Base-by-base conservation (phyloP, 23 tunicate genomes). In the Trididemnum clinides region DNA sequence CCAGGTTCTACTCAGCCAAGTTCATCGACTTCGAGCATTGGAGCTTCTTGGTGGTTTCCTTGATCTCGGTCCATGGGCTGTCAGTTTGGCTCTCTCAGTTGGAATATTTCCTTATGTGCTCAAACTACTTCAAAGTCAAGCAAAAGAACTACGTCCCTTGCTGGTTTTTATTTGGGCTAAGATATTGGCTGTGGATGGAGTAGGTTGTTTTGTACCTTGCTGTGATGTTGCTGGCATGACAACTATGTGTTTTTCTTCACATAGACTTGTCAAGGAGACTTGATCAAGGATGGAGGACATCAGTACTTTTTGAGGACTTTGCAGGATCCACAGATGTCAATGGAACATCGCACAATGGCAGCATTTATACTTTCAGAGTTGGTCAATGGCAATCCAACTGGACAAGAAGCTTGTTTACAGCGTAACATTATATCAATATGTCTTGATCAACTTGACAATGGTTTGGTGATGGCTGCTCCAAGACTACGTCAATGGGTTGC, bases 41-140 rank as follows among this genome's bases (percentile, higher is more conserved):
- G 98, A 94, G 25, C 90, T 94, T 33, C 90, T 94, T 31, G 94
- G 98, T 10, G 64, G 98, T 29, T 94, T 94, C 33, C 88, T 94
- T 34, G 98, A 94, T 79, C 75, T 94, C 33, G 98, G 98, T 0
- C 88, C 98, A 0, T 94, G 98, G 98, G 98, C 98, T n/a, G 98
- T 94, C 39, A 89, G 88, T 62, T 70, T 94, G 72, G 98, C 98
- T 4, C 76, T 94, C 50, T 89, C 94, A 0, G 98, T 94, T 15
- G 98, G 98, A 39, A 94, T 94, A 18, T 94, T 94, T 66, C 98
- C 98, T 3, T 94, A 94, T 58, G 93, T 94, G 23, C 89, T 94
- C 33, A 94, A 94, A 82, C 85, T 94, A 10, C 88, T 94, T 19
- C 98, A 94, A 74, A 85, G 94, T 63, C 81, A 73, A 33, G 93